phyloP scores from a whole-genome alignment of 2,888 invertebrate species.

The Chloromyia formosa region DNA sequence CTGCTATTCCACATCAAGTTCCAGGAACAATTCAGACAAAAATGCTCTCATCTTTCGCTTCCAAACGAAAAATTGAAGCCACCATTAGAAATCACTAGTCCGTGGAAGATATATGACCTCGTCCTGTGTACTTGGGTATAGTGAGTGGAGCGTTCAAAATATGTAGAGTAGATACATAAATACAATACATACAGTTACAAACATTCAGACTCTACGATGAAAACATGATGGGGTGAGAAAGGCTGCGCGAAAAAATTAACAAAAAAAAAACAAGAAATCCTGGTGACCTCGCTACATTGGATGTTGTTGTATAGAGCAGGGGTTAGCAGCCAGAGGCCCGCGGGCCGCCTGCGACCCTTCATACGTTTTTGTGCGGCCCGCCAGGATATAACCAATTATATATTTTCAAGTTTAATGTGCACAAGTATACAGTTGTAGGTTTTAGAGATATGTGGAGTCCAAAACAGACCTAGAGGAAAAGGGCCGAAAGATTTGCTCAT shows the following conservation, averaged over 20 bases:
- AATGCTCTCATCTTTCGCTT: background rate
- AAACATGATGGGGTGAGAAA: constrained; percentile 8
- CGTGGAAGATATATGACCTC: constrained; percentile 50
- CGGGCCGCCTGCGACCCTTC: too few species aligned
- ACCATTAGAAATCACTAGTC: constrained; percentile 48
- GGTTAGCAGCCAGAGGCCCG: too few species aligned
- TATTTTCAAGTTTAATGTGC: too few species aligned
- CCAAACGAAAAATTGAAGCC: constrained; percentile 28
- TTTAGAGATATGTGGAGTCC: too few species aligned
- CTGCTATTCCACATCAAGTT: constrained; percentile 15
- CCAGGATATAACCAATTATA: too few species aligned
- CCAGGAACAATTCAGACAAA: constrained; percentile 26
- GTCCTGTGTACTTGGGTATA: background rate
- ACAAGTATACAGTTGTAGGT: too few species aligned
- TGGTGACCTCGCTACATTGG: too few species aligned
- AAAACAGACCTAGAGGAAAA: too few species aligned
- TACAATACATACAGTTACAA: background rate
- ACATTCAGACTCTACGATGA: background rate
- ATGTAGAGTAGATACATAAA: constrained; percentile 5
- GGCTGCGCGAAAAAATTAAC: background rate
- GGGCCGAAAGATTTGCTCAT: too few species aligned
- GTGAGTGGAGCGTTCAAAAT: background rate
- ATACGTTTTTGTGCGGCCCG: too few species aligned
- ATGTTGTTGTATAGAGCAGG: too few species aligned
- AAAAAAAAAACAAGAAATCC: background rate